Base-by-base conservation (phyloP, 23 tunicate species). In the Halocynthia roretzi region DNA sequence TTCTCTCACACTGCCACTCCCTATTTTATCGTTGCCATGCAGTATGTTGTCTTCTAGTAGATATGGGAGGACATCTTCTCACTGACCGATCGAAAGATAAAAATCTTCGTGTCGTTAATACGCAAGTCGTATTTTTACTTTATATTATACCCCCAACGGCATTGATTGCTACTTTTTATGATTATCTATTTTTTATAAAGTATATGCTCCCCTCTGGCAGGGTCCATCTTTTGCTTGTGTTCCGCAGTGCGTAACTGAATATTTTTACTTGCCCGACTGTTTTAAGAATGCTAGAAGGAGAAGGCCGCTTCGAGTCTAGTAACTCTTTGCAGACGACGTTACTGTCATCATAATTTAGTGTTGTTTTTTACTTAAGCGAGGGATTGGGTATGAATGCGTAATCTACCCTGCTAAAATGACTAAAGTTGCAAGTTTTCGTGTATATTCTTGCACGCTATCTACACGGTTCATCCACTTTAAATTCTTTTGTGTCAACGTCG, bases 161-260 rank as follows among this genome's bases (percentile, higher is more conserved):
- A 84, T 84, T 84, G 82, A 84, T 48, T 84, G 88, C 68, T 51
- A 67, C 70, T 77, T 72, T 23, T 74, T 74, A 31, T 31, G 44
- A 31, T 74, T 50, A 50, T 54, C 78, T 74, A 51, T 84, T 70
- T 84, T 77, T 84, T 79, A 69, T 51, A 84, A 58, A 84, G 61
- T 51, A 19, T 80, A 77, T 62, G 51, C 71, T 10, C 53, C 88
- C 88, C 88, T 68, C 88, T 84, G 88, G 88, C 12, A 68, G 88
- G 88, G 88, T 69, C 21, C 44, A 52, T 54, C 52, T 77, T 77
- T 68, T 74, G 56, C 78, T 74, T 54, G 55, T 54, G 55, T 67
- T 48, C 22, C 19, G 71, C 71, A 67, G 71, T 67, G 23, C 71
- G 31, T 40, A 67, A 67, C 20, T 21, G 5, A 11, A 17, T 12